Base-by-base conservation (phyloP, 2,797 vertebrate genomes). In the Liasis olivaceus region DNA sequence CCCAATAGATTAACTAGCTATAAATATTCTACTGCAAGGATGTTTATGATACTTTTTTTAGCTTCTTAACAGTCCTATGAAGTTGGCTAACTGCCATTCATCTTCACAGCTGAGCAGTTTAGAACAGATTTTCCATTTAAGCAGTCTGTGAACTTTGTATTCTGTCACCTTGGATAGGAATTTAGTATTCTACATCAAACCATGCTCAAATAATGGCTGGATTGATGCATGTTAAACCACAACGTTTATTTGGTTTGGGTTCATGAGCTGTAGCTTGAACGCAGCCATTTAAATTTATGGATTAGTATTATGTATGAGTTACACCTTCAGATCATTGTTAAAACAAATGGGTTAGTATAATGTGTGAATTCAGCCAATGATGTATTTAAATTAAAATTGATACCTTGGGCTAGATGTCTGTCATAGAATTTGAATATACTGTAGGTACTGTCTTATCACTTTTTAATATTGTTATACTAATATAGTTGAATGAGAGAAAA, bases 141-240 rank as follows among this genome's bases (percentile, higher is more conserved):
- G 42, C 7, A 84, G 4, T 26, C 31, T 60, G 17, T 51, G 24
- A n/a, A 36, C 22, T 72, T 9, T 89, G 24, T 90, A 22, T 58
- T 36, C 77, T 88, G 17, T 69, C 54, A 84, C 89, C 5, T 36
- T 42, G 91, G 56, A 56, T 89, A n/a, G 0, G 0, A 90, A n/a
- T 87, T 47, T 62, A 81, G 11, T 59, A 91, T 94, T 94, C 89
- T 69, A 69, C 91, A 62, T n/a, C 26, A 89, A 89, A 64, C 85
- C 89, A 89, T 47, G 28, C 58, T 95, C 28, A 15, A 0, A 47
- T 81, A 81, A 81, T 81, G 36, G 42, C 8, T 81, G 36, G 22
- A 81, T 36, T 42, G 22, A 36, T 77, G 42, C 72, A 81, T 24
- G 72, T 42, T 81, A 24, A 81, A 47, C 20, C 20, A 47, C 8